Evolutionary conservation across 2,888 invertebrate genomes (phyloP).

Genomic region (Graphium colonna): DNA sequence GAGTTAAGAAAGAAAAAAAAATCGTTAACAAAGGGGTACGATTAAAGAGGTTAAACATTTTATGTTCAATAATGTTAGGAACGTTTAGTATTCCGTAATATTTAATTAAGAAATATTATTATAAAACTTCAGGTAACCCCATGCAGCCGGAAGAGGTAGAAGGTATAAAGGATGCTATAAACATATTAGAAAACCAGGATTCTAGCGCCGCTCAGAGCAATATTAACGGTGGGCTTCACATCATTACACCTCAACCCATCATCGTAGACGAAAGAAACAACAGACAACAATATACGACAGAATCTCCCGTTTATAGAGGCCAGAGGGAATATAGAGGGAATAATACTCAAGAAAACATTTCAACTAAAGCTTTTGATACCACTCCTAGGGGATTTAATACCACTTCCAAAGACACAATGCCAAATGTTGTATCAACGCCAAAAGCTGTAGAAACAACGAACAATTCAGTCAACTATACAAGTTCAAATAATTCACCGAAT

Average conservation of each 20-base stretch:
- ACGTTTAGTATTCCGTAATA: too few species aligned
- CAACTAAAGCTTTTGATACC: too few species aligned
- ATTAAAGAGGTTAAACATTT: too few species aligned
- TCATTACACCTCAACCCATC: constrained; percentile 55
- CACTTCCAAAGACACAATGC: constrained; percentile 35
- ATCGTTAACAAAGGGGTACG: too few species aligned
- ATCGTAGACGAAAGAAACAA: constrained; percentile 60
- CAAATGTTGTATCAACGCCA: constrained; percentile 25
- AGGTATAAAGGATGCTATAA: constrained; percentile 68
- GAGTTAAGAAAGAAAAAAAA: too few species aligned
- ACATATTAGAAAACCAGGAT: constrained; percentile 65
- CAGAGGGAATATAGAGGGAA: constrained; percentile 50
- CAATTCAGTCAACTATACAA: constrained; percentile 31
- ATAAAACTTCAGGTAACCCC: constrained; percentile 48
- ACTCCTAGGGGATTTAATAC: constrained; percentile 16
- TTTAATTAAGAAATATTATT: too few species aligned
- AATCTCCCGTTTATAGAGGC: constrained; percentile 60
- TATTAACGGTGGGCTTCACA: constrained; percentile 42
- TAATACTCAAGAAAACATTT: too few species aligned
- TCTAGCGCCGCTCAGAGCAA: constrained; percentile 33
- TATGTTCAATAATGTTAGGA: too few species aligned
- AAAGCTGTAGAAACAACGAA: constrained; percentile 37
- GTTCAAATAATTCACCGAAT: constrained; percentile 28
- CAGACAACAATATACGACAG: constrained; percentile 38
- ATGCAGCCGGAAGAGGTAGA: constrained; percentile 61